phyloP scores from a whole-genome alignment of 1,140 invertebrate genomes.

The Hypsibius dujardini region DNA sequence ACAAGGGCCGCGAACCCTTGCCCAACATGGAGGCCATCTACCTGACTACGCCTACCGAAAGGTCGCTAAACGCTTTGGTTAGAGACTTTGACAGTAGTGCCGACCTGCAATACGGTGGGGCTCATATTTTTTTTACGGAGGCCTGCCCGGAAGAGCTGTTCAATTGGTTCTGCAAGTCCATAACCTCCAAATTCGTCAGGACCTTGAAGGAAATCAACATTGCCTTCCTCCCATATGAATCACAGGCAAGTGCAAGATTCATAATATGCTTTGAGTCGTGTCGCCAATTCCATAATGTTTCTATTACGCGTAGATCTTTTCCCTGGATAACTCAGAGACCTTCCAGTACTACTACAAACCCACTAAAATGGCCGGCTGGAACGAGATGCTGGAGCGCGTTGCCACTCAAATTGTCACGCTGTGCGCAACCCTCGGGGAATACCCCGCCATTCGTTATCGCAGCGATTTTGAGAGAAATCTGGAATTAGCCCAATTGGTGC shows the following conservation, averaged over 20 bases:
- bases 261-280: slow-evolving; percentile 15
- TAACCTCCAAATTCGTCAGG: slow-evolving; percentile 70
- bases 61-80: slow-evolving; percentile 72
- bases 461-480: slow-evolving; percentile 88
- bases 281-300: slow-evolving; percentile 19
- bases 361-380: slow-evolving; percentile 48
- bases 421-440: slow-evolving; percentile 97
- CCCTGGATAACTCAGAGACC: slow-evolving; percentile 82
- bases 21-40: slow-evolving; percentile 93
- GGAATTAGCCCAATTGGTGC: slow-evolving; percentile 86
- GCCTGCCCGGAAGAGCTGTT: slow-evolving; percentile 82
- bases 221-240: slow-evolving; percentile 89
- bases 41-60: slow-evolving; percentile 83
- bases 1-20: slow-evolving; percentile 88
- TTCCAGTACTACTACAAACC: slow-evolving; percentile 93
- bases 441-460: slow-evolving; percentile 85
- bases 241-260: slow-evolving; percentile 52
- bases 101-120: slow-evolving; percentile 70
- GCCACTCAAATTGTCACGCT: slow-evolving; percentile 98
- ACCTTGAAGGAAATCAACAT: slow-evolving; percentile 97
- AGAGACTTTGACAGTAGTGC: slow-evolving; percentile 76
- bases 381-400: slow-evolving; percentile 42
- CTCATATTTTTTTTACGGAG: slow-evolving; percentile 98
- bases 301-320: slow-evolving; percentile 58
- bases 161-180: slow-evolving; percentile 65